Conservation (phyloP, 2,797 vertebrate species). For the Hydrolagus colliei region DNA sequence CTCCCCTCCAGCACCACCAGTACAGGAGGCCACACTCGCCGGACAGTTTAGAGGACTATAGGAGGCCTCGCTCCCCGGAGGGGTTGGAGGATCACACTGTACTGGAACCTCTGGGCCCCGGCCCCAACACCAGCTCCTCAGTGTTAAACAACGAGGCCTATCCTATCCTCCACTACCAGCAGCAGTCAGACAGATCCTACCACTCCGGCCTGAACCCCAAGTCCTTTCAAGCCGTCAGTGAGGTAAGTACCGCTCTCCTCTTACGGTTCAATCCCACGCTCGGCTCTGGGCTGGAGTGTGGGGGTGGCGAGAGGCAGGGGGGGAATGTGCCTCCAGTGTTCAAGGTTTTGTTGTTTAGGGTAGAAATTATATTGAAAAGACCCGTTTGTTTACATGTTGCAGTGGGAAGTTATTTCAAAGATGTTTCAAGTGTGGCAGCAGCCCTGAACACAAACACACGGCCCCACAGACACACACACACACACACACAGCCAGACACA, state of each 20-base stretch:
- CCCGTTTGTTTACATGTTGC: too few relatives aligned
- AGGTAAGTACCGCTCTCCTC: background rate
- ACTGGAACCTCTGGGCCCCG: constrained; percentile 4
- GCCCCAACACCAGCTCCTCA: constrained; percentile 5
- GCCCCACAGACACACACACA: too few relatives aligned
- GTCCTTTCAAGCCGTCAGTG: background rate
- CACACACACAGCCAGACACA: too few relatives aligned
- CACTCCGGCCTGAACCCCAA: background rate
- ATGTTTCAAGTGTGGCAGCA: too few relatives aligned
- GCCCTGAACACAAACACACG: too few relatives aligned
- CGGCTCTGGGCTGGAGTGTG: too few relatives aligned
- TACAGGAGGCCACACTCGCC: too few relatives aligned
- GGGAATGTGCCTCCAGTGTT: too few relatives aligned
- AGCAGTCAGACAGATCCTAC: constrained; percentile 3
- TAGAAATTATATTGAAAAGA: too few relatives aligned
- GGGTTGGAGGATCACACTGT: background rate
- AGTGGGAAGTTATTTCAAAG: too few relatives aligned
- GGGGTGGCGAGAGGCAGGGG: too few relatives aligned
- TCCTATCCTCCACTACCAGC: background rate
- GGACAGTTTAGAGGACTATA: background rate
- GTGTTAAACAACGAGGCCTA: background rate
- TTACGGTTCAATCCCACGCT: background rate
- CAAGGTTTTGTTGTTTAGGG: too few relatives aligned
- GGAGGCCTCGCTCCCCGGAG: background rate
- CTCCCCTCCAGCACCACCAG: background rate